phyloP scores from a whole-genome alignment of 2,113 vertebrate species.

The Oryzias woworae region DNA sequence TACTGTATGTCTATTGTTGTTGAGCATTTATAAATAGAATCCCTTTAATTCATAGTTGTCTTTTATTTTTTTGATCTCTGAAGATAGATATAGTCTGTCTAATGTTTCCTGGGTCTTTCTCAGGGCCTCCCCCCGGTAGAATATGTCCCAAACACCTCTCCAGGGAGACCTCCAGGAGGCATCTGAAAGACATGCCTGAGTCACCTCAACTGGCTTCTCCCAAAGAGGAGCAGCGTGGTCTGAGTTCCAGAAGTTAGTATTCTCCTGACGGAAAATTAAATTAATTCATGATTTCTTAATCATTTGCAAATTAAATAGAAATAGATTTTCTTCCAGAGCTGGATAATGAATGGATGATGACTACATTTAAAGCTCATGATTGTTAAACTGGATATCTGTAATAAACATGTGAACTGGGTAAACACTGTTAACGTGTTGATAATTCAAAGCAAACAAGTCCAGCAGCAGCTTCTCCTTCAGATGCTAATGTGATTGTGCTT shows the following conservation, averaged over 20 bases:
- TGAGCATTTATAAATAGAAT: too few relatives aligned
- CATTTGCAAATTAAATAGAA: conserved; percentile 15
- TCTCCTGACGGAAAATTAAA: not conserved
- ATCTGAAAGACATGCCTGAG: not conserved
- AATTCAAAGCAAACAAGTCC: conserved; percentile 55
- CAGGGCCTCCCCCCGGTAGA: not conserved
- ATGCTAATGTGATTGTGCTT: conserved; percentile 70
- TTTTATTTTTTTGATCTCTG: not conserved
- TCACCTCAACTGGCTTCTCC: not conserved
- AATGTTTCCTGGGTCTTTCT: not conserved
- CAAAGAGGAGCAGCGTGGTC: not conserved
- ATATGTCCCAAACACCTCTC: not conserved
- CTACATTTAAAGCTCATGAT: conserved; percentile 31
- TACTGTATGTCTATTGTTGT: too few relatives aligned
- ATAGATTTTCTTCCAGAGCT: conserved; percentile 4
- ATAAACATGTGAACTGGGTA: conserved; percentile 39
- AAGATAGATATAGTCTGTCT: not conserved
- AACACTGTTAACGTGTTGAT: conserved; percentile 38
- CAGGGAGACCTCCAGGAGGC: not conserved
- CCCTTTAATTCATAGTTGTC: not conserved
- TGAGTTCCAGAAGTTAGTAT: not conserved
- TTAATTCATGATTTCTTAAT: conserved; percentile 6
- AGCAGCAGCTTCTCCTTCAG: conserved; percentile 50
- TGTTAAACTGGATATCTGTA: conserved; percentile 49
- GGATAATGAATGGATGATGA: conserved; percentile 45